A percentile compares a stretch with the other conserved stretches of the same genome.
Conservation (phyloP, 1,140 invertebrate species). For the Drosophila kanapiae region DNA sequence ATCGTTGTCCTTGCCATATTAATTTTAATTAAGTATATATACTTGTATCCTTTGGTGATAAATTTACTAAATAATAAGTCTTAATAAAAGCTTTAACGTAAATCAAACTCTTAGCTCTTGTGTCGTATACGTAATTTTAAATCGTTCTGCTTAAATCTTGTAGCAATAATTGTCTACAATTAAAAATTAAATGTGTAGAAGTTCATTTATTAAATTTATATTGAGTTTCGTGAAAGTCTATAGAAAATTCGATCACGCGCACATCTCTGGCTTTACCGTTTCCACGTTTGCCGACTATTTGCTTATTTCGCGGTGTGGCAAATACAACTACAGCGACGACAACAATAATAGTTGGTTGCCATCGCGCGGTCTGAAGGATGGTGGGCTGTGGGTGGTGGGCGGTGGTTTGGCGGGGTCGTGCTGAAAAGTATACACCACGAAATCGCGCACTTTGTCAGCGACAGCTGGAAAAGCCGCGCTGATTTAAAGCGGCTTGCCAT, state of each 20-base stretch:
- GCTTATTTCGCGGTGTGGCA: conserved; percentile 50
- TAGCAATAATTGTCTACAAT: too few species aligned
- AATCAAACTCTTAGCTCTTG: too few species aligned
- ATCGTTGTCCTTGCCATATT: too few species aligned
- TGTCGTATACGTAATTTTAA: too few species aligned
- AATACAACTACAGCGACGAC: conserved; percentile 35
- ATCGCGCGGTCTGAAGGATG: neutral
- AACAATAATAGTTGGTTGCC: conserved; percentile 40
- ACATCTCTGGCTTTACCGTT: conserved; percentile 22
- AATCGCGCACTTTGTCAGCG: conserved; percentile 68
- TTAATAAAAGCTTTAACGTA: too few species aligned
- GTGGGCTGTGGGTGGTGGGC: neutral
- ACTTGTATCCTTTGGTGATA: too few species aligned
- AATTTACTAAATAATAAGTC: too few species aligned
- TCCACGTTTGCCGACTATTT: conserved; percentile 40
- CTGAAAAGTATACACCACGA: conserved; percentile 42
- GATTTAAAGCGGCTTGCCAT: conserved; percentile 68
- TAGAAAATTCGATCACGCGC: neutral
- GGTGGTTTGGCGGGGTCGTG: neutral
- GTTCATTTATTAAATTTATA: too few species aligned
- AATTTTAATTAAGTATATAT: too few species aligned
- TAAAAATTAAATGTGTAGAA: too few species aligned
- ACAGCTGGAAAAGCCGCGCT: conserved; percentile 61
- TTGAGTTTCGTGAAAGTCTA: too few species aligned
- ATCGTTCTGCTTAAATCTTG: too few species aligned